A percentile compares a stretch with the other conserved stretches of the same genome.
Conservation (phyloP, 2,888 invertebrate genomes). For the Scrobipalpa costella region DNA sequence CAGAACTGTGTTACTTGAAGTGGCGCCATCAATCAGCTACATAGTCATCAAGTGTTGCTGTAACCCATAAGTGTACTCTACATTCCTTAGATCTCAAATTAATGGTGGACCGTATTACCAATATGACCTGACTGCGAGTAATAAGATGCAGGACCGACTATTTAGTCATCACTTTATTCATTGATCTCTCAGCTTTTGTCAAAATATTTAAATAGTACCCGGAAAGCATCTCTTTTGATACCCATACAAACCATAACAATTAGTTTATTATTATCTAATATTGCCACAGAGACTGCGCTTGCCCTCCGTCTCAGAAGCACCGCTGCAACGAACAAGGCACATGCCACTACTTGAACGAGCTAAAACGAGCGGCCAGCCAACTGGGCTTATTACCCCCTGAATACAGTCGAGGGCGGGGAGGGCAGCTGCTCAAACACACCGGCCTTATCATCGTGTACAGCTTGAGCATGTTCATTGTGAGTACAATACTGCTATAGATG, state of each 20-base stretch:
- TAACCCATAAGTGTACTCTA: no score
- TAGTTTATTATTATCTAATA: not conserved
- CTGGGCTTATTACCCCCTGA: slow-evolving; percentile 70
- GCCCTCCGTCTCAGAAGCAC: slow-evolving; percentile 57
- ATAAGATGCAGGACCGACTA: no score
- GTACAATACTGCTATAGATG: slow-evolving; percentile 50
- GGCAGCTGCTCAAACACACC: slow-evolving; percentile 90
- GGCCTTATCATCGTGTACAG: slow-evolving; percentile 89
- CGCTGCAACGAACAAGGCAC: slow-evolving; percentile 47
- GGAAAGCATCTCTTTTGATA: not conserved
- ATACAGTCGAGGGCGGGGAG: slow-evolving; percentile 65
- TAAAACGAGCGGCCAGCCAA: slow-evolving; percentile 63
- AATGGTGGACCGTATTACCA: no score
- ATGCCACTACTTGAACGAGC: slow-evolving; percentile 59
- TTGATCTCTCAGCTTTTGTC: no score
- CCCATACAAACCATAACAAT: no score
- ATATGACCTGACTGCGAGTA: no score
- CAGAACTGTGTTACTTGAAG: no score
- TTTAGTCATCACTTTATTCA: no score
- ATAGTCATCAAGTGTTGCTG: no score
- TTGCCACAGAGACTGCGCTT: slow-evolving; percentile 60
- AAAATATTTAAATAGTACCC: no score
- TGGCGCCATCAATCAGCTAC: no score
- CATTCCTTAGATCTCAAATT: no score
- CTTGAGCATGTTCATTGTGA: slow-evolving; percentile 94